Evolutionary conservation across 2,797 vertebrate genomes (phyloP), one percentile per base, ranked within the genome.

Genomic region (Hippopotamyrus pictus): DNA sequence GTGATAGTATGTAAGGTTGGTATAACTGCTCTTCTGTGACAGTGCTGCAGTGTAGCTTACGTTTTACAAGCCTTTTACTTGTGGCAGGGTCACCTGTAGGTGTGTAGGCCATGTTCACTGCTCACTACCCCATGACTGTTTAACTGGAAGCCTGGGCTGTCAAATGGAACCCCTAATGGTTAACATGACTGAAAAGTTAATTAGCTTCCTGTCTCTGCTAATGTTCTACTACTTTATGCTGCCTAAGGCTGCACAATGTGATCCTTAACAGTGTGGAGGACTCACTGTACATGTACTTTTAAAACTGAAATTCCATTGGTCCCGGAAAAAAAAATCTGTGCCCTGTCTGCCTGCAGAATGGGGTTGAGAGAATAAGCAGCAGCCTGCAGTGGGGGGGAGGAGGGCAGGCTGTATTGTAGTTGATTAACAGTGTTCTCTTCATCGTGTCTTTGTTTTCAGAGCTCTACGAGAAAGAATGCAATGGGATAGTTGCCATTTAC

Each of bases 401-500:
- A 7, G 12, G 41, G 14, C 8, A 8, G 3, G 37, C 41, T n/a
- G 44, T 48, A 4, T 48, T 19, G 33, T 14, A 53, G 6, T 25
- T 1, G 44, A 22, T 7, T 73, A 51, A 73, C 73, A 54, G 50
- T 65, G 17, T 33, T 22, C 76, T n/a, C 76, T n/a, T 46, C 48
- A 85, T 25, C 17, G 22, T 84, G 22, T 85, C 41, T 14, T 62
- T 89, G 76, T 73, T 89, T 8, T 0, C 91, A 99, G 98, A 97
- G 88, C 95, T 99, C 4, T 91, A 93, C 88, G 96, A 98, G 91
- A 93, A 91, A 91, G 92, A 96, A 46, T 94, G 93, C 0, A 89
- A 92, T 11, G 97, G 96, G 86, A 92, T 96, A 91, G 92, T 65
- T 0, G 94, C 96, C 0, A 96, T 98, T 91, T 98, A 98, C 96